Base-by-base conservation (phyloP, 2,888 invertebrate species). In the Ceratothoa steindachneri region DNA sequence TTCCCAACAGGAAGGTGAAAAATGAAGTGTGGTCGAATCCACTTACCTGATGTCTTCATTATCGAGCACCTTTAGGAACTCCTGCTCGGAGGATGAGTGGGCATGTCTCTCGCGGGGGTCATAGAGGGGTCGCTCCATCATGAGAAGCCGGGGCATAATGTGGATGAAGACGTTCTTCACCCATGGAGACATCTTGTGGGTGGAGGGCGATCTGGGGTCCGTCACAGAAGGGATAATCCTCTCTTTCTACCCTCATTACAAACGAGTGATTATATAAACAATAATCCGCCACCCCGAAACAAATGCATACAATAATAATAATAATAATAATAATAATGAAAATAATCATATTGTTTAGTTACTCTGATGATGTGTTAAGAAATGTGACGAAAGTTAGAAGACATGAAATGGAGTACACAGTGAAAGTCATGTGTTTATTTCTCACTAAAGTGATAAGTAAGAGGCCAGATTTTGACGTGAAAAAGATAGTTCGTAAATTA, bases 151-250 rank as follows among this genome's bases (percentile, higher is more conserved):
- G 0, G 97, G 97, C 91, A 97, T 93, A 83, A 93, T 89, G 83
- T 94, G 91, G n/a, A 97, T 88, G 85, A 97, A 96, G 77, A 96
- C 86, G 82, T 90, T 90, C 82, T 91, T 90, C 82, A 95, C 91
- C 89, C 93, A 90, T 0, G 93, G 92, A 0, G 95, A 92, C 94
- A 97, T 95, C 81, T 92, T 93, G 85, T 95, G 94, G 0, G 95
- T 95, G 2, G 95, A 93, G 22, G 95, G 94, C 0, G 93, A 93
- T 84, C 81, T 81, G 74, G n/a, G n/a, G n/a, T n/a, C n/a, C n/a
- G 72, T 73, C 76, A 55, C 12, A 76, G 28, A 19, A 12, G 12
- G 19, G 9, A 12, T n/a, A 9, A 64, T n/a, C 9, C 22, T 9
- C 64, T 64, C 9, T n/a, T n/a, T n/a, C 22, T n/a, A 22, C 9